A percentile compares a stretch with the other conserved stretches of the same genome.
These are phyloP conservation scores for Drosophila anomalata DNA, from an alignment of 2,888 invertebrate genomes.

Conservation along the genomic window DNA sequence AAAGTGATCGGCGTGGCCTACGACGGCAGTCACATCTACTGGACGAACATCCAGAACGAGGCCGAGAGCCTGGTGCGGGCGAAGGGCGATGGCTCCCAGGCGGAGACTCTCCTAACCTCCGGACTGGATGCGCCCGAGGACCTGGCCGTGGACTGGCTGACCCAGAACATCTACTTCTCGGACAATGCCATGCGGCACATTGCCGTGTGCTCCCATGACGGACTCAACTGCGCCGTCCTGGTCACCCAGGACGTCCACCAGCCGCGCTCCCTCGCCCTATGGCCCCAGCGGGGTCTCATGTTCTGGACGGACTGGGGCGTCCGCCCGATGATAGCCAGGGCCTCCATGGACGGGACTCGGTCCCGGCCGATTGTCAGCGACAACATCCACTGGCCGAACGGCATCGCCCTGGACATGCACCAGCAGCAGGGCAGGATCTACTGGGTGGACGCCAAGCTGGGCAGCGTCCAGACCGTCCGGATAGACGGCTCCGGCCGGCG, in stretches of 20 bases:
- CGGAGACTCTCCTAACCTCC: conserved; percentile 86
- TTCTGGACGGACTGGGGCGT: conserved; percentile 96
- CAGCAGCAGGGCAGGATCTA: conserved; percentile 88
- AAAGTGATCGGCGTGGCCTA: conserved; percentile 88
- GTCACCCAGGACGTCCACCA: conserved; percentile 87
- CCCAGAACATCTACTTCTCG: conserved; percentile 91
- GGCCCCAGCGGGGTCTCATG: conserved; percentile 90
- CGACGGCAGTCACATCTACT: conserved; percentile 89
- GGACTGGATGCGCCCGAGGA: conserved; percentile 91
- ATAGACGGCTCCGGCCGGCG: conserved; percentile 88
- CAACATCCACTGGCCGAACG: conserved; percentile 92
- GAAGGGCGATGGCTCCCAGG: conserved; percentile 86
- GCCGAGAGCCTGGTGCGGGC: conserved; percentile 90
- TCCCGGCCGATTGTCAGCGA: conserved; percentile 86
- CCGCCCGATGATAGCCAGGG: conserved; percentile 89
- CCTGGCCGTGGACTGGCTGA: conserved; percentile 91
- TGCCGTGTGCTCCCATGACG: conserved; percentile 89
- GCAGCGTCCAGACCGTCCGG: conserved; percentile 87
- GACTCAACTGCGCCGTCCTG: conserved; percentile 87
- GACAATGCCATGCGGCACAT: conserved; percentile 89
- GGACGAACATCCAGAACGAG: conserved; percentile 89
- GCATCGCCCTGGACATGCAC: conserved; percentile 92
- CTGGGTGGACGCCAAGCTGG: conserved; percentile 92
- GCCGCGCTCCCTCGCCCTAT: conserved; percentile 88
- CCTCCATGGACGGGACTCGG: conserved; percentile 93